A percentile compares a stretch with the other conserved stretches of the same genome.
phyloP scores from a whole-genome alignment of 2,888 invertebrate genomes.

The Callyntrura guangdongensis region DNA sequence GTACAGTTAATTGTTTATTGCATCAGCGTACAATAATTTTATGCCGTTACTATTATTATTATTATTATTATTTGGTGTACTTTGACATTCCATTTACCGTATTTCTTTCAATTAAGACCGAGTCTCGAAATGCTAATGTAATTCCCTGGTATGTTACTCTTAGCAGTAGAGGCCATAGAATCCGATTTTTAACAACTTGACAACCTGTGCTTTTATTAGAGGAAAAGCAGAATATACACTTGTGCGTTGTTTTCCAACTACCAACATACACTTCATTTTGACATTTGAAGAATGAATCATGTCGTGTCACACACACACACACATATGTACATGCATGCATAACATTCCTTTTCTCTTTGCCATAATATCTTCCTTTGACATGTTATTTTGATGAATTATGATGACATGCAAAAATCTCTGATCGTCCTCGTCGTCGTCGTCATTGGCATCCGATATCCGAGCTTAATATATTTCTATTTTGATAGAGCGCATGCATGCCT shows the following conservation, averaged over 20 bases:
- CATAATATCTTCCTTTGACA: conserved; percentile 29
- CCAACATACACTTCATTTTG: background rate
- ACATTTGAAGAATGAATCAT: background rate
- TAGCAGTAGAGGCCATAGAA: too few species aligned
- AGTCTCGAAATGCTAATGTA: too few species aligned
- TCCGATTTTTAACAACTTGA: background rate
- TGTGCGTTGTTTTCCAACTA: background rate
- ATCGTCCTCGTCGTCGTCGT: too few species aligned
- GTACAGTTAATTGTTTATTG: conserved; percentile 58
- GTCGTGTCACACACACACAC: background rate
- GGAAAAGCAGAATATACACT: background rate
- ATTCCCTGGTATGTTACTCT: too few species aligned
- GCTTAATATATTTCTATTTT: background rate
- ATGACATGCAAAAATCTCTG: conserved; percentile 3
- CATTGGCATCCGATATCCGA: conserved; percentile 21
- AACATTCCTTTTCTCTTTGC: conserved; percentile 25
- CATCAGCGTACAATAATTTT: conserved; percentile 42
- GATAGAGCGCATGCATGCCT: background rate
- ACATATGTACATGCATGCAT: too few species aligned
- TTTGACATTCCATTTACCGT: conserved; percentile 27
- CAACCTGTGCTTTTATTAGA: background rate
- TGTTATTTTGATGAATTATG: conserved; percentile 22
- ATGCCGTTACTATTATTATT: conserved; percentile 27
- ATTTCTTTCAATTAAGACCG: background rate
- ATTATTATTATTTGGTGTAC: conserved; percentile 15